Conservation (phyloP, 2,797 vertebrate species). For the Megalops cyprinoides region DNA sequence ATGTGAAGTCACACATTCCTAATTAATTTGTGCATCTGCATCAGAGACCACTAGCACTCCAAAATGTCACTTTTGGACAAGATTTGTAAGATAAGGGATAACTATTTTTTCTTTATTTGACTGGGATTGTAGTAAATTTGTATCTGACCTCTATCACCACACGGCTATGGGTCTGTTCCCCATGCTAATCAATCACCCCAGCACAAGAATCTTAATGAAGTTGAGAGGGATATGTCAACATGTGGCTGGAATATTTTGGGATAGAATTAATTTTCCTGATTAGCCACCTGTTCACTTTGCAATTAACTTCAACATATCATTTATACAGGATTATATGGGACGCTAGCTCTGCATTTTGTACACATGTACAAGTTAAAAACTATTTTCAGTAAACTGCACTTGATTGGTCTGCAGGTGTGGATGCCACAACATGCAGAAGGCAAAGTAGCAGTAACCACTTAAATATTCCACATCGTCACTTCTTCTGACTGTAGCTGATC, state of each 20-base stretch:
- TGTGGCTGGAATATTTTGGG: neutral
- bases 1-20: neutral
- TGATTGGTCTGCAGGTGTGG: conserved; percentile 14
- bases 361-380: neutral
- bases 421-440: conserved; percentile 5
- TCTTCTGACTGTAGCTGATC: neutral
- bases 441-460: neutral
- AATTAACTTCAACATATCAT: neutral
- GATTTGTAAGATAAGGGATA: neutral
- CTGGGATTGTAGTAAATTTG: neutral
- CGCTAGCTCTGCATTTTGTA: neutral
- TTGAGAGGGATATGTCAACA: neutral
- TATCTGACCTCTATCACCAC: neutral
- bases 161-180: neutral
- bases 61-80: neutral
- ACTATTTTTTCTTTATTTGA: neutral
- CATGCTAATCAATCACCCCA: neutral
- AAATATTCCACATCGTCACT: neutral
- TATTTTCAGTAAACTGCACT: conserved; percentile 4
- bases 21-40: conserved; percentile 5
- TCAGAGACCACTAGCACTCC: conserved; percentile 1
- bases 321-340: neutral
- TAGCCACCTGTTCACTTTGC: neutral
- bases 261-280: conserved; percentile 4
- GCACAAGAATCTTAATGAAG: neutral